Conservation (phyloP, 23 tunicate species). For the Trididemnum clinides region DNA sequence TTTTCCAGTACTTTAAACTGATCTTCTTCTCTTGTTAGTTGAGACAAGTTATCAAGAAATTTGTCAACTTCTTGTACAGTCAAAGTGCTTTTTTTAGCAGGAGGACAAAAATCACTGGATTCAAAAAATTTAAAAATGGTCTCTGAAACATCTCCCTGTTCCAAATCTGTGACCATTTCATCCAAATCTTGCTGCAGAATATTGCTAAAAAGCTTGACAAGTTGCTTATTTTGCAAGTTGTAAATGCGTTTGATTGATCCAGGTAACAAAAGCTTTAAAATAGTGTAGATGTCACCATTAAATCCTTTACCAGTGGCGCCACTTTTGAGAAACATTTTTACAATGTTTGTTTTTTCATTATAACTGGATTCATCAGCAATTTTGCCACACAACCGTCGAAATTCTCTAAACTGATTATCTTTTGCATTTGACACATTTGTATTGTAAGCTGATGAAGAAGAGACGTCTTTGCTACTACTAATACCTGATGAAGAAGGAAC, state of each 20-base stretch:
- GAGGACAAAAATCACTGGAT: slow-evolving; percentile 59
- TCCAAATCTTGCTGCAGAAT: slow-evolving; percentile 74
- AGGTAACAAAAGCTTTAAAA: slow-evolving; percentile 79
- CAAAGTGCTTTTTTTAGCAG: slow-evolving; percentile 70
- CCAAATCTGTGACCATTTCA: slow-evolving; percentile 87
- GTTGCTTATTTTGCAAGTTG: slow-evolving; percentile 85
- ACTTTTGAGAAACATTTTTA: slow-evolving; percentile 52
- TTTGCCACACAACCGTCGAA: slow-evolving; percentile 82
- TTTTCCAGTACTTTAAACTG: slow-evolving; percentile 57
- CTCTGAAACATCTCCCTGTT: slow-evolving; percentile 97
- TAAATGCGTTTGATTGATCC: slow-evolving; percentile 78
- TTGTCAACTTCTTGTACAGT: slow-evolving; percentile 87
- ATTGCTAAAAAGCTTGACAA: slow-evolving; percentile 77
- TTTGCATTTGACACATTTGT: slow-evolving; percentile 5
- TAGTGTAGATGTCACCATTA: slow-evolving; percentile 67
- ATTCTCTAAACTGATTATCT: slow-evolving; percentile 89
- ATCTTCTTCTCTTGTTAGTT: slow-evolving; percentile 84
- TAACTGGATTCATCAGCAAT: slow-evolving; percentile 93
- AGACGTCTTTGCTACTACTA: not conserved
- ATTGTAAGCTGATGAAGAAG: not conserved
- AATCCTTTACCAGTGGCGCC: slow-evolving; percentile 73
- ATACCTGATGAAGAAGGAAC: not conserved
- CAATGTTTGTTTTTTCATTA: slow-evolving; percentile 84
- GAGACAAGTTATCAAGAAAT: slow-evolving; percentile 57
- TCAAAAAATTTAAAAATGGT: slow-evolving; percentile 85